Evolutionary conservation across 2,113 vertebrate species (phyloP).

Genomic region (Xenus cinereus): DNA sequence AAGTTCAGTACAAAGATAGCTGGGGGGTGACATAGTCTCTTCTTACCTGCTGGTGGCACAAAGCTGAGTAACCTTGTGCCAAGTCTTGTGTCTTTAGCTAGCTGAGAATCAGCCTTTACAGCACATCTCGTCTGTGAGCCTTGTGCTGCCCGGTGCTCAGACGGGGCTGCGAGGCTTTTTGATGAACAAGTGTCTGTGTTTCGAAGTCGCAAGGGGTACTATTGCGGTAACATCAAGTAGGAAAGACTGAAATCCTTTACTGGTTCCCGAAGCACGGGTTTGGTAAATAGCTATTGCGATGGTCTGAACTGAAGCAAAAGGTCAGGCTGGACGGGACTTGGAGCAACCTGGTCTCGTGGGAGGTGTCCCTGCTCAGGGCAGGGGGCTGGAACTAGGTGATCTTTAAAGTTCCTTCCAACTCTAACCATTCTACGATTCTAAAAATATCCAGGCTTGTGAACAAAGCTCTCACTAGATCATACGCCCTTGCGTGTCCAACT

Average conservation of each 20-base stretch:
- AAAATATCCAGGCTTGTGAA: background rate
- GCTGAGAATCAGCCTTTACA: background rate
- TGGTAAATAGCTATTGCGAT: background rate
- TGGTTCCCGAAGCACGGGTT: background rate
- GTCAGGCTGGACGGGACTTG: background rate
- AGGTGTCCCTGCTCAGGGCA: background rate
- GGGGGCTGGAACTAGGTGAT: background rate
- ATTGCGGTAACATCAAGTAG: background rate
- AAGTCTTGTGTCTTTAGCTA: background rate
- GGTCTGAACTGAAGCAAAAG: background rate
- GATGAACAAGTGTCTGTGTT: background rate
- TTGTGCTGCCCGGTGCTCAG: background rate
- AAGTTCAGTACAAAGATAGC: background rate
- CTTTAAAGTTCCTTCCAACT: background rate
- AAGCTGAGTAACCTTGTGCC: background rate
- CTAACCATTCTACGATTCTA: background rate
- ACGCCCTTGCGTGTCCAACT: background rate
- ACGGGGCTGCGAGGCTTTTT: background rate
- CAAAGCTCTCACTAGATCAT: rapidly evolving
- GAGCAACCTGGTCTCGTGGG: background rate
- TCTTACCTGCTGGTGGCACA: background rate
- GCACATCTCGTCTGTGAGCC: background rate
- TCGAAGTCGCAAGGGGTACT: background rate
- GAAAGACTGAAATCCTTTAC: background rate
- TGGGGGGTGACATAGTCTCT: background rate